Base-by-base conservation (phyloP, 2,888 invertebrate species). In the Agrotis ipsilon region DNA sequence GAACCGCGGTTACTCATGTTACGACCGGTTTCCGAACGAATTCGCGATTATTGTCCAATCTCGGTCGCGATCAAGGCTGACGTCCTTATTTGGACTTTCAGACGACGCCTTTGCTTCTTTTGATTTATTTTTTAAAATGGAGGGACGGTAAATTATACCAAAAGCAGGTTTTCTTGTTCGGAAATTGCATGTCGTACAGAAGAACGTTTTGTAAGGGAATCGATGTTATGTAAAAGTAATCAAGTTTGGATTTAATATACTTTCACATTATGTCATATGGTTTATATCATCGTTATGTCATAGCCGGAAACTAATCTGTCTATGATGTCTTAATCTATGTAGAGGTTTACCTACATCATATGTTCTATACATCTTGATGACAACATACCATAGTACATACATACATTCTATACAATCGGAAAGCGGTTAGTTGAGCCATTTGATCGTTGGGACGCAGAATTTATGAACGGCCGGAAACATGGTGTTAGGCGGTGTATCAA, bases 1-100 rank as follows among this genome's bases (percentile, higher is more conserved):
- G 67, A 74, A 87, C 86, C 83, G 88, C 84, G 85, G 88, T 90
- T 91, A 84, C 86, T 92, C 89, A 85, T 83, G 86, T 92, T 90
- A 76, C 87, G 84, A 94, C 94, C 93, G 93, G 93, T 94, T 92
- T 89, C 80, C 59, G 84, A 87, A 86, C 87, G 87, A 84, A 86
- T 80, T 71, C 81, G 83, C 78, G 82, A 81, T 83, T 85, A 84
- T 78, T 75, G 73, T 83, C 68, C 87, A 90, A 89, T 89, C 88
- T 86, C 85, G 80, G 86, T 82, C 80, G 79, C 84, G 83, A 89
- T 86, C 89, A 88, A 88, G 87, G 86, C 80, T 86, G 82, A 68
- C 80, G 67, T 73, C 86, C 88, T 81, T 90, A 85, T 89, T 87
- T 83, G 87, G 85, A 61, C 70, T 82, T 85, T 82, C 83, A 83